Evolutionary conservation across 2,888 invertebrate species (phyloP).

Genomic region (Gisinianus flammeolus): DNA sequence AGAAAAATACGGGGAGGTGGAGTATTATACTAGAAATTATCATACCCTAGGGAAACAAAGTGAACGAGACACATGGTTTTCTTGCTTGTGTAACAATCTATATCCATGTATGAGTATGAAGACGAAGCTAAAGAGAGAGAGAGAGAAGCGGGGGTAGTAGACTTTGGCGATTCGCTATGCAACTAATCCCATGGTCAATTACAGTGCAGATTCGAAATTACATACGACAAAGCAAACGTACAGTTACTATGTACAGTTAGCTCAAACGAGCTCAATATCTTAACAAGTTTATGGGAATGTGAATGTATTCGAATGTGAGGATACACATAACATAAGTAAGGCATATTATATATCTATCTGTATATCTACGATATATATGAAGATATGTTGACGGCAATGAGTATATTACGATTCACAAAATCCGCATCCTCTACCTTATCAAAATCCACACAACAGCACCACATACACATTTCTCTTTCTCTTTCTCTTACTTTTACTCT

Average conservation of each 20-base stretch:
- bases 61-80: constrained; percentile 4
- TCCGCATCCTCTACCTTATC: too few species aligned
- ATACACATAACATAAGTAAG: too few species aligned
- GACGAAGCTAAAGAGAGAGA: neutral
- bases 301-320: too few species aligned
- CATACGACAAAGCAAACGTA: neutral
- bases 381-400: too few species aligned
- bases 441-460: too few species aligned
- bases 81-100: neutral
- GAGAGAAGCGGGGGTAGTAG: neutral
- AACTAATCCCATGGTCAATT: constrained; percentile 42
- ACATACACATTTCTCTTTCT: too few species aligned
- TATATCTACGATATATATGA: too few species aligned
- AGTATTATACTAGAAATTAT: constrained; percentile 14
- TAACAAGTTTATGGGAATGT: neutral
- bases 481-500: too few species aligned
- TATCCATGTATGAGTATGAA: neutral
- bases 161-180: neutral
- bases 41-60: constrained; percentile 15
- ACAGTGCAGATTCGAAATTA: constrained; percentile 31
- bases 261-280: neutral
- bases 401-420: too few species aligned
- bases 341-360: too few species aligned
- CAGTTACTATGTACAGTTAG: neutral
- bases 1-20: neutral